Evolutionary conservation across 2,113 vertebrate genomes (phyloP).

Genomic region (Bolborhynchus lineola): DNA sequence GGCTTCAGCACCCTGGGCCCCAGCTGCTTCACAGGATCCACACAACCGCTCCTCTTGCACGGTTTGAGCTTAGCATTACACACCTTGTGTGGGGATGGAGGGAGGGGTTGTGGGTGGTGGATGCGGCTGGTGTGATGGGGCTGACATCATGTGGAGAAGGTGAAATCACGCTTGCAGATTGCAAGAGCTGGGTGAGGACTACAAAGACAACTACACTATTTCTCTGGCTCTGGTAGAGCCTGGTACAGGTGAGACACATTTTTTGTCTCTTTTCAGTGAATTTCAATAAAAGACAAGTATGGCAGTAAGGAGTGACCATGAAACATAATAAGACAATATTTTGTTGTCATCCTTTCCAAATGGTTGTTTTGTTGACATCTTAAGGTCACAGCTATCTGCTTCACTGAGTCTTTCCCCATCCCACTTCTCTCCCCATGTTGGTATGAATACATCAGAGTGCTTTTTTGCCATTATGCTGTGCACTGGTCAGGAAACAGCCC

Average conservation of each 20-base stretch:
- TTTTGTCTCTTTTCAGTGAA: background rate
- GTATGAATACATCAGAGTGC: background rate
- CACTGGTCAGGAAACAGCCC: background rate
- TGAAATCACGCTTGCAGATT: background rate
- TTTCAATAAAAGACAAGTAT: background rate
- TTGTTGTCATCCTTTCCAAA: background rate
- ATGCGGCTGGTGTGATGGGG: slow-evolving; percentile 18
- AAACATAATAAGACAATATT: background rate
- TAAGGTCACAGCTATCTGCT: background rate
- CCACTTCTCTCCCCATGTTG: background rate
- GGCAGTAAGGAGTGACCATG: background rate
- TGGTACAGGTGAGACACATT: background rate
- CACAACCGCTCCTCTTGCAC: background rate
- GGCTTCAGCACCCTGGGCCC: background rate
- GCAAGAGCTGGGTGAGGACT: background rate
- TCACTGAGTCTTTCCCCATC: background rate
- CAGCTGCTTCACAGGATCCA: background rate
- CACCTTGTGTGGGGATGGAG: background rate
- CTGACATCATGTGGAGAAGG: background rate
- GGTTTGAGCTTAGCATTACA: rapidly evolving
- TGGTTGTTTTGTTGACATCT: background rate
- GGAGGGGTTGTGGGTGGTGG: slow-evolving; percentile 16
- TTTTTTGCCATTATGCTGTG: background rate
- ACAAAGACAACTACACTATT: background rate
- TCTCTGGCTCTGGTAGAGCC: background rate